Evolutionary conservation across 2,113 vertebrate genomes (phyloP), one percentile per base, ranked within the genome.

Genomic region (Enhydra lutris): DNA sequence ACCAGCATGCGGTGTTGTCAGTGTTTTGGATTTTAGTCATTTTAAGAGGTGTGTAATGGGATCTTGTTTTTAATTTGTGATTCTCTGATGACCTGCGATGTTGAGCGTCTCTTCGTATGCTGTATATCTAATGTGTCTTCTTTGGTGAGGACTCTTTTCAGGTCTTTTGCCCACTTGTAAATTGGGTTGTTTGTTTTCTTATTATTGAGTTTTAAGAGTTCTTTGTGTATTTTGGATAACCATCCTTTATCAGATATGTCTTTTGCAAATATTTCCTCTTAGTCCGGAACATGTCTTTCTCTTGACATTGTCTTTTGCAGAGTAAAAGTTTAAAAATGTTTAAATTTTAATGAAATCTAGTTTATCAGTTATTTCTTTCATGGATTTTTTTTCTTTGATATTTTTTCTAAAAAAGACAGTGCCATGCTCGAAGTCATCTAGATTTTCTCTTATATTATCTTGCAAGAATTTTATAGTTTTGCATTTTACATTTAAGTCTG

Each of bases 231-330:
- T 90, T 91, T 78, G 42, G 12, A 34, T 69, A 74, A 59, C 7
- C 34, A 4, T 90, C 63, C 29, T 69, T 97, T 87, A 69, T 76
- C 21, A 80, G 73, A 50, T 85, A 6, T 45, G 34, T 81, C 55
- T 82, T 93, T 86, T 61, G 57, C 29, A 96, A 52, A 59, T 97
- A 76, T 76, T 76, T 95, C 73, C n/a, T 95, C 29, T 24, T 31
- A 71, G 59, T 36, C 74, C 71, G 14, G 90, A 61, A 13, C 45
- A 89, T 84, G n/a, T 92, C 91, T 92, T 74, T 84, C 45, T 85
- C 67, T 85, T 94, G 17, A 91, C 50, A 24, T 69, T 92, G 34
- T 92, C 61, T 73, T 94, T 85, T 52, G 34, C 15, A 80, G 42
- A 94, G 21, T 29, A 74, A 59, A 91, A 36, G 7, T 50, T 88